phyloP scores from a whole-genome alignment of 1,140 invertebrate species.

The Saccostrea cuccullata region DNA sequence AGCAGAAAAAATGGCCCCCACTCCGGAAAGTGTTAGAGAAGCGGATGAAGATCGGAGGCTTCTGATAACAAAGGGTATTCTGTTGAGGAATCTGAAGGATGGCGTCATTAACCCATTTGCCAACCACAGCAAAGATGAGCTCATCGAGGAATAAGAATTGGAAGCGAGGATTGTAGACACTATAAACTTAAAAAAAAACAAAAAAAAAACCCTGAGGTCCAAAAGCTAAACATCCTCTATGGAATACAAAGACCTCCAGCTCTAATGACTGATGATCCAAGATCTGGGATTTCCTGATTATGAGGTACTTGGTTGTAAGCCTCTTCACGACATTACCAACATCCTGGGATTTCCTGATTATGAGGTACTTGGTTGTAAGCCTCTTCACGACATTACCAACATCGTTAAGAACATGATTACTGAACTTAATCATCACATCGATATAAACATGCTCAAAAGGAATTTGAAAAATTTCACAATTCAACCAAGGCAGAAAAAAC shows the following conservation, averaged over 20 bases:
- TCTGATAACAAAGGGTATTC: background rate
- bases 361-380: too few species aligned
- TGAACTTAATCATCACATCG: too few species aligned
- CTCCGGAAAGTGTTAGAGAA: too few species aligned
- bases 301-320: too few species aligned
- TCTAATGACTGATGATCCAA: background rate
- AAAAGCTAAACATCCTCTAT: background rate
- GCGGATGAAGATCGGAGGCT: conserved; percentile 14
- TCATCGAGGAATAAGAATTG: conserved; percentile 4
- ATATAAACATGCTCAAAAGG: too few species aligned
- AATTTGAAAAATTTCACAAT: too few species aligned
- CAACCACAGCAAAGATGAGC: background rate
- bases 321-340: too few species aligned
- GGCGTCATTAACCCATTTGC: too few species aligned
- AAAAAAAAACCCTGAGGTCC: background rate
- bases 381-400: too few species aligned
- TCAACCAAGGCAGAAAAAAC: too few species aligned
- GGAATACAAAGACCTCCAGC: conserved; percentile 37
- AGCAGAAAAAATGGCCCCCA: too few species aligned
- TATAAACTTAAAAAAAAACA: background rate
- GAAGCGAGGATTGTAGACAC: background rate
- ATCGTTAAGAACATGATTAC: too few species aligned
- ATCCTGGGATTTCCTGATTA: background rate
- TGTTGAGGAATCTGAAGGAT: background rate
- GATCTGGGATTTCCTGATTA: background rate